These are phyloP conservation scores for Redunca redunca DNA, from an alignment of 2,113 vertebrate species.

Conservation along the genomic window DNA sequence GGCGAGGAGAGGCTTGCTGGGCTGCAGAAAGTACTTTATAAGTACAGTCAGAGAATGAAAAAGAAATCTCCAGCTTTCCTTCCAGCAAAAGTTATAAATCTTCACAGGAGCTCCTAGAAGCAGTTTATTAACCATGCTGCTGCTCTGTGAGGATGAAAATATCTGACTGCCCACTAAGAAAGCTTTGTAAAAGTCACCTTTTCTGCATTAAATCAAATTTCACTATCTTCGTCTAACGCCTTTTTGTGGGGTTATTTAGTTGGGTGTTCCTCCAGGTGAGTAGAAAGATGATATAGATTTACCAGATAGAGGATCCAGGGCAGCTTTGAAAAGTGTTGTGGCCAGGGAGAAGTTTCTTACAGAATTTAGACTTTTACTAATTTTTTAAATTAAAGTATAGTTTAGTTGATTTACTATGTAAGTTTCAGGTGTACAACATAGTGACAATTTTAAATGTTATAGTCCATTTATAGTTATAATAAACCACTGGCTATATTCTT, in stretches of 20 bases:
- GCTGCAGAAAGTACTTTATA: background rate
- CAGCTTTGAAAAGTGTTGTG: background rate
- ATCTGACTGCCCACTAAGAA: background rate
- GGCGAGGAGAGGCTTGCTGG: background rate
- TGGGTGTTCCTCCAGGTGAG: background rate
- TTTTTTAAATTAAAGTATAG: background rate
- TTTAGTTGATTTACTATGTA: background rate
- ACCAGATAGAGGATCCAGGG: background rate
- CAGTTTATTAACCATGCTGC: background rate
- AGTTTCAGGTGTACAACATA: background rate
- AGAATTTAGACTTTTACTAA: background rate
- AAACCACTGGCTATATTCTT: background rate
- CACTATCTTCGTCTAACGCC: accelerated
- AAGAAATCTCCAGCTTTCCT: constrained; percentile 10
- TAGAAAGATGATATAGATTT: background rate
- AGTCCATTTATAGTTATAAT: background rate
- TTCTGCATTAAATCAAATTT: background rate
- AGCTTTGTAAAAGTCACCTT: background rate
- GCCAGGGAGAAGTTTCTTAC: background rate
- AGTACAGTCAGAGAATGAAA: background rate
- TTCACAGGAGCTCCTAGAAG: background rate
- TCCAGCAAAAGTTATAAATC: background rate
- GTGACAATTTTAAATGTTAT: background rate
- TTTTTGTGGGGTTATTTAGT: background rate
- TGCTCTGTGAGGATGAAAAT: background rate